Evolutionary conservation across 2,888 invertebrate species (phyloP).

Genomic region (Idaea biselata): DNA sequence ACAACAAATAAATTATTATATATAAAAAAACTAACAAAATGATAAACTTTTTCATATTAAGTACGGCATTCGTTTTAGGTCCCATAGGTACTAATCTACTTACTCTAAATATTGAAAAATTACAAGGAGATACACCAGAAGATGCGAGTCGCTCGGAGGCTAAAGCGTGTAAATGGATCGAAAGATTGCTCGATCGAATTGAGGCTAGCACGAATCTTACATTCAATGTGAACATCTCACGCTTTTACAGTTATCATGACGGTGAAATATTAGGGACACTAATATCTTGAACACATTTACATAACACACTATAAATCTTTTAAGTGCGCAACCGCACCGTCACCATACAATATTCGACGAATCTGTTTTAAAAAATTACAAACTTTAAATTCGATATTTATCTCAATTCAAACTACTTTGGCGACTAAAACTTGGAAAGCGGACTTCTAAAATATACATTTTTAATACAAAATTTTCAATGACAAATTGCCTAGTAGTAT

Average conservation of each 20-base stretch:
- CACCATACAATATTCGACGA: slow-evolving; percentile 57
- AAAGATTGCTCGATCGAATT: slow-evolving; percentile 56
- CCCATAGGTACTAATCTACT: no score
- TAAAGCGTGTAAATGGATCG: slow-evolving; percentile 56
- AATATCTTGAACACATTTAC: slow-evolving; percentile 76
- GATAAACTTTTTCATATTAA: no score
- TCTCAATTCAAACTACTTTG: slow-evolving; percentile 1
- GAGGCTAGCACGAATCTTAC: slow-evolving; percentile 49
- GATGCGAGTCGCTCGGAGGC: slow-evolving; percentile 25
- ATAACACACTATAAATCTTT: slow-evolving; percentile 75
- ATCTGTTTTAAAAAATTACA: slow-evolving; percentile 34
- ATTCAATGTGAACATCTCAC: slow-evolving; percentile 62
- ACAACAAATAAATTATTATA: no score
- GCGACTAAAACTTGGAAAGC: neutral
- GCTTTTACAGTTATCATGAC: slow-evolving; percentile 70
- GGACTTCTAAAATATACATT: neutral
- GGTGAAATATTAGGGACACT: slow-evolving; percentile 76
- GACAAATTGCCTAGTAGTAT: neutral
- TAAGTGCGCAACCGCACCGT: slow-evolving; percentile 43
- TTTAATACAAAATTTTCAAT: neutral
- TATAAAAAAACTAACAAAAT: no score
- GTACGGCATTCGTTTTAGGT: no score
- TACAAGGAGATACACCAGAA: slow-evolving; percentile 23
- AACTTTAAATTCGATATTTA: slow-evolving; percentile 1
- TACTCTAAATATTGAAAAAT: slow-evolving; percentile 33